phyloP scores from a whole-genome alignment of 2,113 vertebrate species.

The Thamnaconus septentrionalis region DNA sequence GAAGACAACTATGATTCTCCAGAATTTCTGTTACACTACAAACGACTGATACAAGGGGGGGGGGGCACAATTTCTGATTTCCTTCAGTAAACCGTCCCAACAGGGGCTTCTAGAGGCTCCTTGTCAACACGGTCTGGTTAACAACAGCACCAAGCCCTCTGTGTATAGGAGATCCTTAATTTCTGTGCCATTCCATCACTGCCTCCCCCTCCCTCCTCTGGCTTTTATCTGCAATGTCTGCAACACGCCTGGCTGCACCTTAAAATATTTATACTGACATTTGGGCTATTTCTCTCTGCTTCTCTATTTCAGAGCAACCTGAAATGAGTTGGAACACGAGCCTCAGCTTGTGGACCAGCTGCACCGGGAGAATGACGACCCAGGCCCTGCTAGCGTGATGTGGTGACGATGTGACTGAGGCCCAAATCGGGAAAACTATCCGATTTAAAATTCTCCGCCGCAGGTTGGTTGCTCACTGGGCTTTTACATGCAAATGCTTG shows the following conservation, averaged over 20 bases:
- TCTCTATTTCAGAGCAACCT: constrained; percentile 1
- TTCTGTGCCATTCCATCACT: neutral
- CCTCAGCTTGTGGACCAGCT: constrained; percentile 7
- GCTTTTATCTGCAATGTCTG: constrained; percentile 1
- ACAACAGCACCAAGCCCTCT: neutral
- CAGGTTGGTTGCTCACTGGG: too few species aligned
- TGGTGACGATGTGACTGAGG: too few species aligned
- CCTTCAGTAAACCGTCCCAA: too few species aligned
- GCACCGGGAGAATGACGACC: neutral
- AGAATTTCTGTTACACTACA: neutral
- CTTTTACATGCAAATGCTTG: too few species aligned
- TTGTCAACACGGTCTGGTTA: too few species aligned
- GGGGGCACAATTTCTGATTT: neutral
- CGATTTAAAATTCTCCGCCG: too few species aligned
- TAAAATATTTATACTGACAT: neutral
- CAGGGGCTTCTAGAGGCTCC: too few species aligned
- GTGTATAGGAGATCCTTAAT: neutral
- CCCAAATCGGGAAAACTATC: too few species aligned
- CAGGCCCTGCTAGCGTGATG: too few species aligned
- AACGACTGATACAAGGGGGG: neutral
- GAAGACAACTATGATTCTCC: too few species aligned
- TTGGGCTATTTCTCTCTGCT: constrained; percentile 8
- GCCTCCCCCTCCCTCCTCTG: constrained; percentile 8
- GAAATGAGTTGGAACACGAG: constrained; percentile 9
- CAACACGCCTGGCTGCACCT: too few species aligned